Conservation (phyloP, 2,797 vertebrate species). For the Heliangelus exortis region DNA sequence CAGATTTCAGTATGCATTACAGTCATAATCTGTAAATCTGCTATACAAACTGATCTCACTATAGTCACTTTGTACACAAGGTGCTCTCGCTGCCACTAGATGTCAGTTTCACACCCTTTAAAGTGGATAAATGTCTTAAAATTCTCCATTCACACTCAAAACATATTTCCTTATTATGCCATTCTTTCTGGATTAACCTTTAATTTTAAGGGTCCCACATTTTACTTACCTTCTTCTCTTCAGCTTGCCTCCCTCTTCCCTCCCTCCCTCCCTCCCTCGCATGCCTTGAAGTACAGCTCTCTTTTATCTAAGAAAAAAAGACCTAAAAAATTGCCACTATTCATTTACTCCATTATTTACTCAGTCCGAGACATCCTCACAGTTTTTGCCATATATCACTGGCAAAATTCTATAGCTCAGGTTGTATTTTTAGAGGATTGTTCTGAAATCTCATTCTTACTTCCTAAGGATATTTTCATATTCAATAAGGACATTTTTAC, state of each 20-base stretch:
- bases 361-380: not conserved
- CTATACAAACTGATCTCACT: not conserved
- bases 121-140: not conserved
- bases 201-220: not conserved
- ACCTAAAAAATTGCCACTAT: not conserved
- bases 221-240: not conserved
- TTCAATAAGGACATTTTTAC: not conserved
- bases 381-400: not conserved
- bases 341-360: not conserved
- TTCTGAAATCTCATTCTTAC: not conserved
- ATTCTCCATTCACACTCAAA: not conserved
- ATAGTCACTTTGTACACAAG: not conserved
- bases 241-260: not conserved
- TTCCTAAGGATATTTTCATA: not conserved
- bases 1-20: not conserved
- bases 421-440: not conserved
- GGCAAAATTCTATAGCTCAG: not conserved
- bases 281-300: not conserved
- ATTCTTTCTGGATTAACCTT: not conserved
- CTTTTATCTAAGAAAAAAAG: not conserved
- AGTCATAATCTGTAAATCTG: not conserved
- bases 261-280: too few species aligned
- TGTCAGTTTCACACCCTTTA: conserved; percentile 58
- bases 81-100: conserved; percentile 53
- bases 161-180: not conserved